These are phyloP conservation scores for Sceloporus undulatus DNA, from an alignment of 2,113 vertebrate genomes.

Conservation along the genomic window DNA sequence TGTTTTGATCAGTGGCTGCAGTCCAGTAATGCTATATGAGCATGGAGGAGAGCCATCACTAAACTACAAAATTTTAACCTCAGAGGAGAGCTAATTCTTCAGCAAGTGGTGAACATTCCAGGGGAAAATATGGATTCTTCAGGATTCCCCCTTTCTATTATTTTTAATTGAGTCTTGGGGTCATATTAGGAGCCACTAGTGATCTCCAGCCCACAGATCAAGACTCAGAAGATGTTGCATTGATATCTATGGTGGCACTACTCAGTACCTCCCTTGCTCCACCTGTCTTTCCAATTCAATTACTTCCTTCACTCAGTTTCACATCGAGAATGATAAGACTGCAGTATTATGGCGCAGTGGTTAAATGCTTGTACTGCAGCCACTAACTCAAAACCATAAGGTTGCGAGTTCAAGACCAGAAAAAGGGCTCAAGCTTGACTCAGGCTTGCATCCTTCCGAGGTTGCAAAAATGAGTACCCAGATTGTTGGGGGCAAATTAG, in stretches of 20 bases:
- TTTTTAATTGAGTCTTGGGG: too few species aligned
- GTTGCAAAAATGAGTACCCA: too few species aligned
- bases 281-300: not conserved
- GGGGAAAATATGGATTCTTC: not conserved
- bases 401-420: too few species aligned
- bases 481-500: too few species aligned
- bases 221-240: not conserved
- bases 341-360: too few species aligned
- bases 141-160: too few species aligned
- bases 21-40: not conserved
- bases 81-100: not conserved
- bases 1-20: not conserved
- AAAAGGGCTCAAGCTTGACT: too few species aligned
- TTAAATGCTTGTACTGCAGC: too few species aligned
- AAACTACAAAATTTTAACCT: not conserved
- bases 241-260: not conserved
- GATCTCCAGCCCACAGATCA: not conserved
- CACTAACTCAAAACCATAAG: too few species aligned
- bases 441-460: too few species aligned
- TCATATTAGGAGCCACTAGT: not conserved
- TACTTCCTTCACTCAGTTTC: not conserved
- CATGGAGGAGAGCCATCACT: not conserved
- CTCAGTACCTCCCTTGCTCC: not conserved
- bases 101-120: not conserved
- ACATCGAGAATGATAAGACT: not conserved